Base-by-base conservation (phyloP, 1,140 invertebrate species). In the Ceratosolen fusciceps region DNA sequence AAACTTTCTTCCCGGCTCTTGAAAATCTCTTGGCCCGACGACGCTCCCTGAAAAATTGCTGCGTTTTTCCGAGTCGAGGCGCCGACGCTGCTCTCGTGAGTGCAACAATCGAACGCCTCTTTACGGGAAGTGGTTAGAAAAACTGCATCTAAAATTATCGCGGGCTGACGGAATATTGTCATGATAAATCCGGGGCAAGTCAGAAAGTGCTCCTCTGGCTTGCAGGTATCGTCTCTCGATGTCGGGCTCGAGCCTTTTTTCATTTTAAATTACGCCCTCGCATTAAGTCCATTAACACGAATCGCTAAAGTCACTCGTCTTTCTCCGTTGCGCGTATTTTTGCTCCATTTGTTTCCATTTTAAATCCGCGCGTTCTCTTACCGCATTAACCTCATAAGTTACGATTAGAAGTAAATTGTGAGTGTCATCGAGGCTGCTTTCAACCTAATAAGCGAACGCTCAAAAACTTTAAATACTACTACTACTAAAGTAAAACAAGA, bases 241-340 rank as follows among this genome's bases (percentile, higher is more conserved):
- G 74, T 21, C 54, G n/a, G n/a, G n/a, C 74, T 67, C 54, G 26
- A 60, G 68, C 74, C 54, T 34, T 49, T 39, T 26, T 0, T 8
- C 16, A 34, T 26, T n/a, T 65, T 24, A 34, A 75, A 75, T 26
- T 26, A 74, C 47, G 43, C 16, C 24, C n/a, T n/a, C 21, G 39
- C 26, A 34, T 68, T 49, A 70, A n/a, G 14, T 70, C 49, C 37
- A 65, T 9, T n/a, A 16, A 34, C 31, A 2, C 60, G 60, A 19
- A 24, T 21, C 26, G 29, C 31, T 52, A 52, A n/a, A n/a, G 39
- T 43, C 39, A 43, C 12, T 43, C 5, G 39, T 7, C 39, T 43
- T 43, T 43, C 39, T 43, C 12, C 39, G 5, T 43, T 12, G 12
- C 39, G 5, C 39, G 12, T 43, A 7, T 12, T 12, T 43, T 43